Conservation (phyloP, 2,797 vertebrate genomes). For the Capromys pilorides region DNA sequence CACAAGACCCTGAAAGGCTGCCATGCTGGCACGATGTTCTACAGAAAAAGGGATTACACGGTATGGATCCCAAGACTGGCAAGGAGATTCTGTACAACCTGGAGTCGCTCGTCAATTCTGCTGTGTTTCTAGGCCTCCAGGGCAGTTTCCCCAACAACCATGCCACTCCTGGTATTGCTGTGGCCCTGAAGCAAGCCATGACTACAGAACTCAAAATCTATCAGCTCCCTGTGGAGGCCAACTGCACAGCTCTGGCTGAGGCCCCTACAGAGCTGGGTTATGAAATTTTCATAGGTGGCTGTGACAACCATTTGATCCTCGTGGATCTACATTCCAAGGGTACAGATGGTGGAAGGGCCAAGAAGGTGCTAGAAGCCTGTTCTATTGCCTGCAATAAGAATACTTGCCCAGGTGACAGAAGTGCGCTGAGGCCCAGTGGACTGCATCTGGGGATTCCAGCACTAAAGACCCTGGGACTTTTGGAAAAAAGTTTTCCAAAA, state of each 20-base stretch:
- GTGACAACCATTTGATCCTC: constrained; percentile 97
- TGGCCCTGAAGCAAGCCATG: too few species aligned
- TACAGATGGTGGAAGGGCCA: constrained; percentile 93
- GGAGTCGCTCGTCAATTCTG: too few species aligned
- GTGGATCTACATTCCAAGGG: constrained; percentile 93
- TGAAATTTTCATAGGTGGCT: constrained; percentile 88
- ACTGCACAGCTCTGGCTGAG: too few species aligned
- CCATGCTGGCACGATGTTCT: constrained; percentile 96
- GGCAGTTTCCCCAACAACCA: too few species aligned
- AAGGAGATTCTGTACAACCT: too few species aligned
- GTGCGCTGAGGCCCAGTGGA: constrained; percentile 95
- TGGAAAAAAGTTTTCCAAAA: constrained; percentile 91
- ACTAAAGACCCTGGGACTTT: constrained; percentile 94
- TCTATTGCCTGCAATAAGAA: constrained; percentile 98
- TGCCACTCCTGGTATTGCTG: too few species aligned
- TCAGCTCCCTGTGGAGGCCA: too few species aligned
- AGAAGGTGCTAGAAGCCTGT: constrained; percentile 96
- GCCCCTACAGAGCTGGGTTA: too few species aligned
- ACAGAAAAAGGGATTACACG: constrained; percentile 89
- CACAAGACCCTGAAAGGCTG: constrained; percentile 98
- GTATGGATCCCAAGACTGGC: too few species aligned
- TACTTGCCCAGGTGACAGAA: constrained; percentile 97
- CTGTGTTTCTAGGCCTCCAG: too few species aligned
- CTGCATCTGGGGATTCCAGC: constrained; percentile 95
- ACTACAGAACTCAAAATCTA: too few species aligned